Conservation (phyloP, 2,113 vertebrate species). For the Petromus typicus region DNA sequence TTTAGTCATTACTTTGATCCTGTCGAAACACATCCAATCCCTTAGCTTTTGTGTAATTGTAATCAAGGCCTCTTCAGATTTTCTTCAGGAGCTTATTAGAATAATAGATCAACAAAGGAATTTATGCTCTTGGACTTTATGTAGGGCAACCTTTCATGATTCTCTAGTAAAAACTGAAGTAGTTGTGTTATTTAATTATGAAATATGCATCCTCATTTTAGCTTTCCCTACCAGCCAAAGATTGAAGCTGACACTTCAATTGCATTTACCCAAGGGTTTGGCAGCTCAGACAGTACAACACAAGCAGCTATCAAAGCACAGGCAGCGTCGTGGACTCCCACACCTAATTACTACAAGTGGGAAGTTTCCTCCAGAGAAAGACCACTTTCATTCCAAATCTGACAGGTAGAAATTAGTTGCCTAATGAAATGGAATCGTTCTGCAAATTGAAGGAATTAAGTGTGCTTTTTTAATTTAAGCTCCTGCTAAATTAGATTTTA, state of each 20-base stretch:
- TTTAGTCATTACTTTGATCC: conserved; percentile 71
- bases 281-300: conserved; percentile 78
- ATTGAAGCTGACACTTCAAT: conserved; percentile 80
- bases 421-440: conserved; percentile 93
- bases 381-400: conserved; percentile 88
- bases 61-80: conserved; percentile 79
- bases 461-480: conserved; percentile 87
- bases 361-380: conserved; percentile 87
- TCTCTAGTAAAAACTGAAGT: conserved; percentile 79
- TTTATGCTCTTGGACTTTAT: conserved; percentile 70
- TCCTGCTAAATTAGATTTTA: conserved; percentile 91
- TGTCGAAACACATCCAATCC: conserved; percentile 69
- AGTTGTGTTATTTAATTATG: conserved; percentile 85
- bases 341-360: conserved; percentile 90
- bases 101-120: conserved; percentile 80
- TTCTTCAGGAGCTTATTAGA: conserved; percentile 80
- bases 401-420: conserved; percentile 94
- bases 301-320: conserved; percentile 72
- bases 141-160: conserved; percentile 72
- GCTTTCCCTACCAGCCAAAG: conserved; percentile 46
- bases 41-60: conserved; percentile 71
- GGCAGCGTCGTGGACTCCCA: conserved; percentile 76
- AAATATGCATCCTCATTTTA: conserved; percentile 81
- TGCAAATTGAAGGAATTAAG: conserved; percentile 92
- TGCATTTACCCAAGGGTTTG: conserved; percentile 75